Base-by-base conservation (phyloP, 2,113 vertebrate genomes). In the Promerops cafer region DNA sequence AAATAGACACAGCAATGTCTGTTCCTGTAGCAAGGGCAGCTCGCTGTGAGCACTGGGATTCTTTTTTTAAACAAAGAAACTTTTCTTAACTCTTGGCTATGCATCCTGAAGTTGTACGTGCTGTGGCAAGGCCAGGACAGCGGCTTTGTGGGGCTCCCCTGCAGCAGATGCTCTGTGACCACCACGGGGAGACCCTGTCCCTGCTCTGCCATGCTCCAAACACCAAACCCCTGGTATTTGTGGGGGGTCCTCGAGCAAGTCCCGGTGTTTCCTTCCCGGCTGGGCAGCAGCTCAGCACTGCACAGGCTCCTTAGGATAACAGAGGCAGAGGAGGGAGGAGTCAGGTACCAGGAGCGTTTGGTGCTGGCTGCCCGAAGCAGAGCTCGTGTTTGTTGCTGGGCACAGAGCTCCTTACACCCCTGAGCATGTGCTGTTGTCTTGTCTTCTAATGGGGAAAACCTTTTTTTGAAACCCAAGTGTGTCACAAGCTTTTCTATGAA, bases 401-500 rank as follows among this genome's bases (percentile, higher is more conserved):
- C 69, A 16, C 40, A 59, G 57, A 90, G 66, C 64, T 68, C 9
- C 50, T 78, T 39, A 20, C 27, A 49, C 59, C 75, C 17, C 5
- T 49, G 52, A 89, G 49, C 60, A 7, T 28, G 27, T 30, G 81
- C 54, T 89, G 4, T 50, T 91, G 68, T 86, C 9, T 76, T 70
- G 56, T 91, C 75, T 96, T 87, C 56, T 95, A 42, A 50, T 2
- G 13, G 72, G 68, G 76, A 76, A 75, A 63, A 70, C 26, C 23
- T 56, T 86, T 94, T 95, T 89, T 83, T 79, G 50, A 83, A 84
- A 91, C 18, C 49, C 42, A 83, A 40, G 30, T 27, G 31, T 91
- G 94, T 95, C 94, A 83, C 63, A 45, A 82, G 78, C 90, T 96
- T 97, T 97, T 97, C 78, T 95, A 93, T 93, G 47, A 96, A 93